Evolutionary conservation across 2,797 vertebrate species (phyloP).

Genomic region (Microchirus variegatus): DNA sequence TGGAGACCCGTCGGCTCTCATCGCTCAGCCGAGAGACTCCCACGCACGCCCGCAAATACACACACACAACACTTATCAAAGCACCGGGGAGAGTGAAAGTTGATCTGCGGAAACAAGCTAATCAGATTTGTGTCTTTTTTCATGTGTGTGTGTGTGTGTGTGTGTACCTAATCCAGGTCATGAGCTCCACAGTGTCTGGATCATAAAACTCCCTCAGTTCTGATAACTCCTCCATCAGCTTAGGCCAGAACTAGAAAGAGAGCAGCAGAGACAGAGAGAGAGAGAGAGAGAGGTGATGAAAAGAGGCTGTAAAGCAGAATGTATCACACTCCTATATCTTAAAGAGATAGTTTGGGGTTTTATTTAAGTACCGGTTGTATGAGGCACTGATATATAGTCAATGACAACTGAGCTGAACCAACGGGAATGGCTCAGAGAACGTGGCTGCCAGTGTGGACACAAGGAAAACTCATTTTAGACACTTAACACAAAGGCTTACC

Average conservation of each 20-base stretch:
- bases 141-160: slow-evolving; percentile 22
- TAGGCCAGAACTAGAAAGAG: slow-evolving; percentile 89
- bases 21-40: slow-evolving; percentile 54
- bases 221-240: slow-evolving; percentile 91
- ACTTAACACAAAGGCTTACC: too few species aligned
- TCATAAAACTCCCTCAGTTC: slow-evolving; percentile 98
- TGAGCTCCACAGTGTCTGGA: slow-evolving; percentile 98
- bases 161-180: slow-evolving; percentile 95
- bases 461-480: too few species aligned
- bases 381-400: too few species aligned
- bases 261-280: slow-evolving; percentile 77
- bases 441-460: too few species aligned
- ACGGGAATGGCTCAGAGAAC: too few species aligned
- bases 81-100: slow-evolving; percentile 41
- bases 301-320: slow-evolving; percentile 6
- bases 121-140: slow-evolving; percentile 58
- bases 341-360: too few species aligned
- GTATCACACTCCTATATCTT: background rate
- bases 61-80: slow-evolving; percentile 45
- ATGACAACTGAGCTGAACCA: too few species aligned
- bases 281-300: slow-evolving; percentile 16
- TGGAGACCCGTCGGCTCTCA: slow-evolving; percentile 66
- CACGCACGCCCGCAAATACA: slow-evolving; percentile 27
- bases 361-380: too few species aligned
- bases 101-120: slow-evolving; percentile 53